A percentile compares a stretch with the other conserved stretches of the same genome.
These are phyloP conservation scores for Mohoua ochrocephala DNA, from an alignment of 2,113 vertebrate species.

Conservation along the genomic window DNA sequence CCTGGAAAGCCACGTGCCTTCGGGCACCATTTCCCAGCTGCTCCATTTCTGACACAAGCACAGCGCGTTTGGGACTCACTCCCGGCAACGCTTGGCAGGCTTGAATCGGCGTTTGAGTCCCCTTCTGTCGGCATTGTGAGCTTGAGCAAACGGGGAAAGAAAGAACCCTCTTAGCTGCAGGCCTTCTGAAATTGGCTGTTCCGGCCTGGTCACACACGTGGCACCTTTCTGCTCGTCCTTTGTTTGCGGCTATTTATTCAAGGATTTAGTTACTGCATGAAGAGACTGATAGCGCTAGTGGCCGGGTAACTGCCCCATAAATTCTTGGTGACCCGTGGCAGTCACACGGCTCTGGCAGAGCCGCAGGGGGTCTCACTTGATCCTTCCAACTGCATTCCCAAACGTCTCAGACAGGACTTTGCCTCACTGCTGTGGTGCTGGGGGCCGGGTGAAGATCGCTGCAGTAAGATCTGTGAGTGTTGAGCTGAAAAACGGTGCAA, in stretches of 20 bases:
- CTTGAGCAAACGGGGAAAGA: fast-evolving
- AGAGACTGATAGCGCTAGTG: not conserved
- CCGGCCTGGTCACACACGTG: not conserved
- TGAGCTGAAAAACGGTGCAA: not conserved
- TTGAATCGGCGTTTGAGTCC: fast-evolving
- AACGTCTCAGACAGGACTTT: not conserved
- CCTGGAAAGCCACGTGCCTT: not conserved
- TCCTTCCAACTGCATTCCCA: not conserved
- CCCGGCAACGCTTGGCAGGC: not conserved
- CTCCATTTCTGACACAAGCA: not conserved
- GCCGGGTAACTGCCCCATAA: fast-evolving
- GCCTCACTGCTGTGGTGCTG: not conserved
- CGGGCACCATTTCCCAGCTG: not conserved
- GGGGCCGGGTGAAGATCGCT: fast-evolving
- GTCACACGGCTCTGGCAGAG: not conserved
- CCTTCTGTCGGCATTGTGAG: not conserved
- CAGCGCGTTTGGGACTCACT: fast-evolving
- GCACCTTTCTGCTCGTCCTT: fast-evolving
- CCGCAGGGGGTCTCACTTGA: not conserved
- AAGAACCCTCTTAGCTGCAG: not conserved
- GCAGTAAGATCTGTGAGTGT: not conserved
- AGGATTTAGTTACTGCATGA: fast-evolving
- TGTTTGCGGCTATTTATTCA: not conserved
- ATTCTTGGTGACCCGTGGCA: not conserved
- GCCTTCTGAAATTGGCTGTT: not conserved